Evolutionary conservation across 2,113 vertebrate genomes (phyloP).

Genomic region (Leptobrachium leishanense): DNA sequence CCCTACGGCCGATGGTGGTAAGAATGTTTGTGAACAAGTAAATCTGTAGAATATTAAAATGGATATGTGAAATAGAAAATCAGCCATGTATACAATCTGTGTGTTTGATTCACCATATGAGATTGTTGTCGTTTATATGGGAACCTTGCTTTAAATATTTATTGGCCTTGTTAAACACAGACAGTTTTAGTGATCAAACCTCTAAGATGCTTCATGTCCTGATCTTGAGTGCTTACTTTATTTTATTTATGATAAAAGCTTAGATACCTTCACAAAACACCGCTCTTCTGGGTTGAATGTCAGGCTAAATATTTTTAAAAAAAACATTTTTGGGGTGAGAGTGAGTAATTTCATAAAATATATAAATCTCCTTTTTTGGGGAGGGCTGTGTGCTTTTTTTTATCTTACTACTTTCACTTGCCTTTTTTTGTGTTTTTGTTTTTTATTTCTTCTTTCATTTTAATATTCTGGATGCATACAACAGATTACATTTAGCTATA

Average conservation of each 20-base stretch:
- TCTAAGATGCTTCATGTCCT: background rate
- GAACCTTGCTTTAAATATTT: background rate
- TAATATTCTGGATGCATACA: slow-evolving; percentile 19
- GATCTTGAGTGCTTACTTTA: background rate
- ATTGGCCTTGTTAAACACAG: background rate
- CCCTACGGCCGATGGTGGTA: background rate
- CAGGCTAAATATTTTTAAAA: background rate
- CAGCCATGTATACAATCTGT: background rate
- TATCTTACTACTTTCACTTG: background rate
- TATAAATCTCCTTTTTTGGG: slow-evolving; percentile 14
- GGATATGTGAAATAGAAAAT: background rate
- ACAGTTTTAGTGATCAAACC: too few relatives aligned
- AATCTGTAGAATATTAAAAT: background rate
- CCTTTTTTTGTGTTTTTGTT: background rate
- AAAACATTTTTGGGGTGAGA: background rate
- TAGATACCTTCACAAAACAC: background rate
- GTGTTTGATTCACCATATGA: background rate
- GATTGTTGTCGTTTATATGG: background rate
- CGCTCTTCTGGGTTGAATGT: background rate
- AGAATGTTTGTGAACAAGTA: background rate
- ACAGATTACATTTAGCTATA: slow-evolving; percentile 3
- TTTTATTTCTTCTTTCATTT: too few relatives aligned
- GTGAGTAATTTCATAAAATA: slow-evolving; percentile 9
- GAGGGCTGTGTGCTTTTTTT: background rate
- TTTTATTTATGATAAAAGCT: background rate